phyloP scores from a whole-genome alignment of 2,113 vertebrate species.

The Ameiurus melas region DNA sequence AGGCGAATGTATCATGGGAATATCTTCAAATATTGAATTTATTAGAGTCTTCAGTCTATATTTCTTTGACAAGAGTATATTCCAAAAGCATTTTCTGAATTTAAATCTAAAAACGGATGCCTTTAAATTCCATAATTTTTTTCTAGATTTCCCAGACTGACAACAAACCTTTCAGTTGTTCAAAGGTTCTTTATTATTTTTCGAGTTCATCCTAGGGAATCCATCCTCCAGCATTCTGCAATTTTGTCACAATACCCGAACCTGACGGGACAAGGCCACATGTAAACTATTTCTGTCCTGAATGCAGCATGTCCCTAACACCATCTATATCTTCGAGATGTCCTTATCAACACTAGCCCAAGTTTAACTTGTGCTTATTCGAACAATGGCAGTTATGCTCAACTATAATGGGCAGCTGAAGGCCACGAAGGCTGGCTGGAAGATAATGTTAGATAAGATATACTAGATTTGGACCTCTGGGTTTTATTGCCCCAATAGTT shows the following conservation, averaged over 20 bases:
- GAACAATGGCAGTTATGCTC: constrained; percentile 43
- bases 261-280: background rate
- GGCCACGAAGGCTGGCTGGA: constrained; percentile 13
- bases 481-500: constrained; percentile 37
- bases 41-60: background rate
- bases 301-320: constrained; percentile 2
- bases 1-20: background rate
- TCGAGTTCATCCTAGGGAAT: background rate
- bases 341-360: constrained; percentile 28
- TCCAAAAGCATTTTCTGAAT: background rate
- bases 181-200: background rate
- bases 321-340: constrained; percentile 22
- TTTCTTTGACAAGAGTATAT: background rate
- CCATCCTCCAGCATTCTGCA: background rate
- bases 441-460: constrained; percentile 33
- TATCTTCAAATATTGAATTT: background rate
- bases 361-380: constrained; percentile 42
- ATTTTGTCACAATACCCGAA: background rate
- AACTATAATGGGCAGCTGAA: constrained; percentile 7
- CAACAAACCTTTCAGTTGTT: background rate
- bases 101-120: background rate
- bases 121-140: background rate
- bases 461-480: background rate
- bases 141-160: background rate
- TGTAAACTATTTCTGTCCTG: constrained; percentile 28